A percentile compares a stretch with the other conserved stretches of the same genome.
These are phyloP conservation scores for Trichomycterus rosablanca DNA, from an alignment of 2,113 vertebrate species.

Conservation along the genomic window DNA sequence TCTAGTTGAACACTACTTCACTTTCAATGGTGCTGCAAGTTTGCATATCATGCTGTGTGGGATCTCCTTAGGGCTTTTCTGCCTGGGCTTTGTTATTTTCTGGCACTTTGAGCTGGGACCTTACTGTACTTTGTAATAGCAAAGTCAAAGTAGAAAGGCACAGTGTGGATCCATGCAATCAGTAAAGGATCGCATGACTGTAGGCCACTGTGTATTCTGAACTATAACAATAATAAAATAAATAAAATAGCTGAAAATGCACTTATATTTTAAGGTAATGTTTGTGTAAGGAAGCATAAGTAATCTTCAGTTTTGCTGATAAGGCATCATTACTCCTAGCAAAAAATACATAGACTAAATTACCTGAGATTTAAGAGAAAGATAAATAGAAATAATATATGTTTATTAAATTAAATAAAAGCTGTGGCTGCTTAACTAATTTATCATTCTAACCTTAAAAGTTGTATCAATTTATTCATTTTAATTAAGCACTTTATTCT, in stretches of 20 bases:
- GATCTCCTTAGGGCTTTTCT: conserved; percentile 21
- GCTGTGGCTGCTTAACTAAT: no score
- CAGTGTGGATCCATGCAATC: no score
- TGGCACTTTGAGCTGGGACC: neutral
- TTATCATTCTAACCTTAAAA: no score
- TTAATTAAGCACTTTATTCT: no score
- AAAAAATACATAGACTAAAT: no score
- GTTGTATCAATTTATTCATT: no score
- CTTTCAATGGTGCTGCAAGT: conserved; percentile 7
- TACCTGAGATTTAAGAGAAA: no score
- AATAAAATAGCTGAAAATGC: neutral
- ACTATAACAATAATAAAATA: neutral
- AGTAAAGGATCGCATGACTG: neutral
- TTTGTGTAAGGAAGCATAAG: neutral
- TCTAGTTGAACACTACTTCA: conserved; percentile 15
- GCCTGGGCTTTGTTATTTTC: conserved; percentile 2
- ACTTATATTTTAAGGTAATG: neutral
- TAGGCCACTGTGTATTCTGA: neutral
- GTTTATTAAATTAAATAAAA: no score
- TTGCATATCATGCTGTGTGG: conserved; percentile 13
- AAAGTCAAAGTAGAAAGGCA: neutral
- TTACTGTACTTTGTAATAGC: neutral
- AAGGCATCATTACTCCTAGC: no score
- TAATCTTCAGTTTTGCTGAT: neutral
- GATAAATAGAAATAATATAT: no score